phyloP scores from a whole-genome alignment of 2,113 vertebrate genomes.

The Azemiops feae region DNA sequence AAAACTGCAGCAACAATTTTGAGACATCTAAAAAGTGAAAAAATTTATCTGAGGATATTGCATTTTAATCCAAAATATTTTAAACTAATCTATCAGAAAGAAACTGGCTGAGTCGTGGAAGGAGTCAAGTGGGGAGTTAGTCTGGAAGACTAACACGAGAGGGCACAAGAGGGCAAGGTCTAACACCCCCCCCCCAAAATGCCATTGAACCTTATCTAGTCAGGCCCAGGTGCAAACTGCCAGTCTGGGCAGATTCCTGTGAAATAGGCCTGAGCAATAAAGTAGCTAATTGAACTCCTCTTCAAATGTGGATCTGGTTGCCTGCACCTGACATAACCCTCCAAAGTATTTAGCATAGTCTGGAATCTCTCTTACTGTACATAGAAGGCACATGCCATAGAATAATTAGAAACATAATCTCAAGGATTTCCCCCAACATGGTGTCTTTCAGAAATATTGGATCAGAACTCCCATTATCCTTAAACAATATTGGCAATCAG shows the following conservation, averaged over 20 bases:
- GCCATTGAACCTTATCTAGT: too few species aligned
- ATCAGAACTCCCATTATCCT: background rate
- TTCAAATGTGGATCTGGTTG: too few species aligned
- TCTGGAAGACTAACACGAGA: too few species aligned
- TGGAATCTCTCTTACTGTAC: background rate
- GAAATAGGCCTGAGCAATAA: too few species aligned
- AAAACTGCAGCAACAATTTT: background rate
- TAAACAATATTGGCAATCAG: background rate
- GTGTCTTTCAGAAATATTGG: background rate
- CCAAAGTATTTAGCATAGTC: background rate
- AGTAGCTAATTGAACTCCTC: too few species aligned
- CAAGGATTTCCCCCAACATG: background rate
- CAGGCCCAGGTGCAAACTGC: too few species aligned
- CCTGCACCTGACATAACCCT: background rate
- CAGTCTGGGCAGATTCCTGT: too few species aligned
- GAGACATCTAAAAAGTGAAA: background rate
- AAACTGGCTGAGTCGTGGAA: too few species aligned
- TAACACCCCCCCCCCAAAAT: too few species aligned
- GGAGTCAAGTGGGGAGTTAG: too few species aligned
- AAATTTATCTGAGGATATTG: background rate
- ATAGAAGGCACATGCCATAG: background rate
- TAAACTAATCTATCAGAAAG: background rate
- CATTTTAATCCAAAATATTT: background rate
- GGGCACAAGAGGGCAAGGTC: too few species aligned
- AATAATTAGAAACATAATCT: background rate